Base-by-base conservation (phyloP, 2,888 invertebrate species). In the Acrocera orbiculus region DNA sequence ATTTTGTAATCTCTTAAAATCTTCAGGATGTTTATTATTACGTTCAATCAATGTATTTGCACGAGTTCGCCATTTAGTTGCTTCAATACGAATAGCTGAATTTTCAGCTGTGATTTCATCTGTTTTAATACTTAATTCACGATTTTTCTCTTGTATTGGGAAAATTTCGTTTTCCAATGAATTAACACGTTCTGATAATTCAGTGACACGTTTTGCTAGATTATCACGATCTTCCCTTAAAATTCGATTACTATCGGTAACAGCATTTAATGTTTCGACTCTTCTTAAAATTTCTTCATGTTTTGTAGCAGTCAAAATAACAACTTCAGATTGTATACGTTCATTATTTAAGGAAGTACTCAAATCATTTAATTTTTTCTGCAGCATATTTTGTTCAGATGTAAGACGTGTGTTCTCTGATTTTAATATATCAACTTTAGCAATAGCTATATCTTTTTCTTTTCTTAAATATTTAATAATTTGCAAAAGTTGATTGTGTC, bases 201-300 rank as follows among this genome's bases (percentile, higher is more conserved):
- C 79, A 28, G 69, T 65, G 2, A 81, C 69, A 40, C 76, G 71
- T 5, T 52, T 46, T 13, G 69, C 60, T 29, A 89, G 60, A 4
- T 61, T 55, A 50, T 87, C 83, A 25, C 86, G 73, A 56, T 95
- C 93, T 53, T 81, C 82, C 35, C 92, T 68, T 42, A 95, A 63
- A 39, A 83, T 70, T 50, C 85, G 69, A 56, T 93, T 95, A 47
- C 90, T 90, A 52, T 95, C 95, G 1, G 85, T 81, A 30, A 95
- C 70, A 2, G 93, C 81, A 63, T 90, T 89, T 10, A 92, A 60
- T 1, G 86, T 87, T 62, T 93, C 92, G 4, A 83, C 74, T 64
- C 87, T 89, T 34, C 85, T 70, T 47, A 93, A 61, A 40, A 93
- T 70, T 54, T 92, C 89, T 5, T 82, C 74, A 53, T 92, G 90